A percentile compares a stretch with the other conserved stretches of the same genome.
Evolutionary conservation across 2,113 vertebrate species (phyloP).

Genomic region (Esox niger): DNA sequence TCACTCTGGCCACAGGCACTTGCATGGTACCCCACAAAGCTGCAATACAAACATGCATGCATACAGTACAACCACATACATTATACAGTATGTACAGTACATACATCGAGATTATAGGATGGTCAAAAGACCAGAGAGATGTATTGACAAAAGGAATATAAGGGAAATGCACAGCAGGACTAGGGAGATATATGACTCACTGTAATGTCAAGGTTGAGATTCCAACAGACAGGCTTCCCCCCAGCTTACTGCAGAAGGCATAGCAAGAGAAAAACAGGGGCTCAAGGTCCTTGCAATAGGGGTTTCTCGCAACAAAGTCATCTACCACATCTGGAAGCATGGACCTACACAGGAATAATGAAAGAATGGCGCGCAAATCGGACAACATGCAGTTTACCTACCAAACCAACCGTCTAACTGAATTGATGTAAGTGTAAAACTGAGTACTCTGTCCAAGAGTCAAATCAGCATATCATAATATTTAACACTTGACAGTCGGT

Average conservation of each 20-base stretch:
- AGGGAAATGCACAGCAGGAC: not conserved
- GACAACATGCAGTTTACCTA: not conserved
- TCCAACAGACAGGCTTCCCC: constrained; percentile 69
- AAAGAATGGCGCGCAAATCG: not conserved
- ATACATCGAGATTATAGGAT: not conserved
- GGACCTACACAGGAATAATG: constrained; percentile 62
- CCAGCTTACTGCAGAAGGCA: constrained; percentile 78
- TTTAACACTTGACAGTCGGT: constrained; percentile 5
- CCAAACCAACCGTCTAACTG: not conserved
- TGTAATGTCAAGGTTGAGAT: constrained; percentile 75
- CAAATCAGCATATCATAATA: constrained; percentile 7
- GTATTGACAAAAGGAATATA: not conserved
- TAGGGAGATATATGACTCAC: constrained; percentile 59
- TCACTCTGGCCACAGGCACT: constrained; percentile 57
- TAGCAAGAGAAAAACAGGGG: constrained; percentile 77
- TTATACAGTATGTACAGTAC: not conserved
- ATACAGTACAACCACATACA: not conserved
- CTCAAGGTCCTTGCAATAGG: constrained; percentile 67
- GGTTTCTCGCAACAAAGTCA: constrained; percentile 65
- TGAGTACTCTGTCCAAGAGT: too few relatives aligned
- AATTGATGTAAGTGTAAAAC: too few relatives aligned
- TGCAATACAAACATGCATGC: constrained; percentile 31
- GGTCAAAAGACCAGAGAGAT: not conserved
- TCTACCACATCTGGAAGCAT: constrained; percentile 77
- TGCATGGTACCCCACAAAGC: constrained; percentile 73